These are phyloP conservation scores for Hoplodrina ambigua DNA, from an alignment of 2,888 invertebrate genomes.

Conservation along the genomic window DNA sequence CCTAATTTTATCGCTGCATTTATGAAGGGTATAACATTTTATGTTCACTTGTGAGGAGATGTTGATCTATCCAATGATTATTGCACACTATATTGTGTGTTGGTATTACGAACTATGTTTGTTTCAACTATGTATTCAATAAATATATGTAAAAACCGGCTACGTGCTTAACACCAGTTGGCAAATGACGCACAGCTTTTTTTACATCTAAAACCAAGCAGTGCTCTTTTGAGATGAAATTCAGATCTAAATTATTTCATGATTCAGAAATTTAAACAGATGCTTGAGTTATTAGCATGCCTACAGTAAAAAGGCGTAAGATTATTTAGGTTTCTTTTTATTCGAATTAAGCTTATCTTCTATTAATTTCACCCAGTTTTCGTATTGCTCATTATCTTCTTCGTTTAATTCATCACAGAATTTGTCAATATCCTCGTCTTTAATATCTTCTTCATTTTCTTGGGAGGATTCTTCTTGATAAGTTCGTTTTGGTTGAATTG, in stretches of 20 bases:
- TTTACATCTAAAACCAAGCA: conserved; percentile 3
- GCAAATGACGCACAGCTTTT: conserved; percentile 33
- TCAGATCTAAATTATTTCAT: conserved; percentile 2
- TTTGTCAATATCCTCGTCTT: conserved; percentile 85
- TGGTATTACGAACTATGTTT: neutral
- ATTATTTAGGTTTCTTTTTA: conserved; percentile 71
- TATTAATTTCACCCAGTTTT: conserved; percentile 84
- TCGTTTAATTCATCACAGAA: conserved; percentile 84
- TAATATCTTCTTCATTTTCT: conserved; percentile 77
- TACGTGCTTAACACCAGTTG: conserved; percentile 32
- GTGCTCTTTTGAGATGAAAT: neutral
- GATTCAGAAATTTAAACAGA: neutral
- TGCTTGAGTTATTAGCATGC: neutral
- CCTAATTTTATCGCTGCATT: conserved; percentile 47
- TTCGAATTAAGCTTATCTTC: conserved; percentile 80
- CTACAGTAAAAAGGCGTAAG: conserved; percentile 18
- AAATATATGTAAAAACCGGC: conserved; percentile 25
- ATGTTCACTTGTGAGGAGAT: conserved; percentile 1
- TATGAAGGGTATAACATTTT: conserved; percentile 17
- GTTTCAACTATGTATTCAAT: conserved; percentile 1
- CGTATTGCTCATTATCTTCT: conserved; percentile 83
- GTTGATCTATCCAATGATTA: conserved; percentile 8
- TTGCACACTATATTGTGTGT: neutral
- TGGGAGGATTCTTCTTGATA: conserved; percentile 61
- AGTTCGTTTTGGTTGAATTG: conserved; percentile 30